Conservation (phyloP, 2,113 vertebrate genomes). For the Lycaon pictus region DNA sequence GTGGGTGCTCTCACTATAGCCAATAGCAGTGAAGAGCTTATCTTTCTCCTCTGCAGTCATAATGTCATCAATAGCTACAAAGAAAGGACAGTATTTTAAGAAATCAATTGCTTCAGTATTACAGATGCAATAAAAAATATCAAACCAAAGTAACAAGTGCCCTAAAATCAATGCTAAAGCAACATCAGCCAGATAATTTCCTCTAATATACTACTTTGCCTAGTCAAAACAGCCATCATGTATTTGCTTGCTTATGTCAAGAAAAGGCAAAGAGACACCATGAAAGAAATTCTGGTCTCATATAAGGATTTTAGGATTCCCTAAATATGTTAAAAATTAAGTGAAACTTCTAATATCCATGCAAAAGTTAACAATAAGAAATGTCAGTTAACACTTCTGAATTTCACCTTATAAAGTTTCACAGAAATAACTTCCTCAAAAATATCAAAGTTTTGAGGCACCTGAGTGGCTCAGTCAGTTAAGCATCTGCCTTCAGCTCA, state of each 20-base stretch:
- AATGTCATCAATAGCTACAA: slow-evolving; percentile 92
- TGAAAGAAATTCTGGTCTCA: not conserved
- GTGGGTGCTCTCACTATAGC: slow-evolving; percentile 95
- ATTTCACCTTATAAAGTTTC: slow-evolving; percentile 42
- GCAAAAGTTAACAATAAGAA: slow-evolving; percentile 37
- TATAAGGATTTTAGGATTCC: not conserved
- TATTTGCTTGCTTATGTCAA: not conserved
- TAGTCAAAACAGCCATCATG: not conserved
- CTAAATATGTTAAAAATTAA: slow-evolving; percentile 27
- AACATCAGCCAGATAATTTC: not conserved
- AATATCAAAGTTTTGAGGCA: slow-evolving; percentile 18
- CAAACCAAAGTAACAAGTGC: not conserved
- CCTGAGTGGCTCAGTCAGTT: no score
- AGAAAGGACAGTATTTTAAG: slow-evolving; percentile 42
- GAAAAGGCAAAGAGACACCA: not conserved
- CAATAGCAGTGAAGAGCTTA: slow-evolving; percentile 97
- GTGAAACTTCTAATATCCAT: not conserved
- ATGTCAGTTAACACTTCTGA: not conserved
- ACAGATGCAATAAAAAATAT: not conserved
- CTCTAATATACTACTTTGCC: not conserved
- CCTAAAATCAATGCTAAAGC: not conserved
- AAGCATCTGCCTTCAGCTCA: no score
- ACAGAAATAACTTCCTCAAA: slow-evolving; percentile 35
- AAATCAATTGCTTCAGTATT: not conserved
- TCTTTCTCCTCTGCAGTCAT: slow-evolving; percentile 96